Percentiles rank a stretch among this genome's conserved stretches.
Conservation (phyloP, 37 sponge, comb jelly and placozoan species). For the Eunapius fragilis region DNA sequence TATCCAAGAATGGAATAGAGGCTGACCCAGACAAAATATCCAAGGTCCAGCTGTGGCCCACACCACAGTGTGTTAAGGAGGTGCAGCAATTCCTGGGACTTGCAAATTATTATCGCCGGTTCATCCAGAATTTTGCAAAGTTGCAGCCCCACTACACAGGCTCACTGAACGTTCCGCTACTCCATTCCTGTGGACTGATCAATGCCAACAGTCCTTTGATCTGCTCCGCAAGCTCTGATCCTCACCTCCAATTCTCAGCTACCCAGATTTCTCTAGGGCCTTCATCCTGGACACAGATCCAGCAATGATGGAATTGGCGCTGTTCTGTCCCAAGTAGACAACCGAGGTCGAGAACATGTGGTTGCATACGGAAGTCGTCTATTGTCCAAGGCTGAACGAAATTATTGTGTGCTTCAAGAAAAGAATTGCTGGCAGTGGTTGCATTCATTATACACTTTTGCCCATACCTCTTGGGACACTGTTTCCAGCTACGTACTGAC, state of each 20-base stretch:
- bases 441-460: constrained; percentile 12
- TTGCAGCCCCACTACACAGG: constrained; percentile 13
- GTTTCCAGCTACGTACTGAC: constrained; percentile 23
- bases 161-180: constrained; percentile 8
- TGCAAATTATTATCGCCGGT: constrained; percentile 31
- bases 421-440: constrained; percentile 38
- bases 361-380: constrained; percentile 27
- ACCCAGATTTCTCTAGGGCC: constrained; percentile 23
- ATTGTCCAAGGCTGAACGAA: constrained; percentile 24
- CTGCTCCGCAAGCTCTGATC: not conserved
- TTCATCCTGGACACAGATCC: constrained; percentile 23
- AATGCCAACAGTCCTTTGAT: constrained; percentile 12
- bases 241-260: constrained; percentile 8
- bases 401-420: constrained; percentile 20
- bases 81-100: constrained; percentile 27
- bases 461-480: constrained; percentile 1
- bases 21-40: constrained; percentile 11
- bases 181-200: constrained; percentile 12
- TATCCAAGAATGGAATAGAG: constrained; percentile 19
- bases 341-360: constrained; percentile 27
- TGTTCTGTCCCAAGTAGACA: constrained; percentile 29
- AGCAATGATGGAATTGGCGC: constrained; percentile 45
- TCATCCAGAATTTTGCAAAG: constrained; percentile 37
- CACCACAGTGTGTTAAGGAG: constrained; percentile 33
- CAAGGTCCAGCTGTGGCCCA: constrained; percentile 13